phyloP scores from a whole-genome alignment of 2,797 vertebrate genomes.

The Cirrhinus molitorella region DNA sequence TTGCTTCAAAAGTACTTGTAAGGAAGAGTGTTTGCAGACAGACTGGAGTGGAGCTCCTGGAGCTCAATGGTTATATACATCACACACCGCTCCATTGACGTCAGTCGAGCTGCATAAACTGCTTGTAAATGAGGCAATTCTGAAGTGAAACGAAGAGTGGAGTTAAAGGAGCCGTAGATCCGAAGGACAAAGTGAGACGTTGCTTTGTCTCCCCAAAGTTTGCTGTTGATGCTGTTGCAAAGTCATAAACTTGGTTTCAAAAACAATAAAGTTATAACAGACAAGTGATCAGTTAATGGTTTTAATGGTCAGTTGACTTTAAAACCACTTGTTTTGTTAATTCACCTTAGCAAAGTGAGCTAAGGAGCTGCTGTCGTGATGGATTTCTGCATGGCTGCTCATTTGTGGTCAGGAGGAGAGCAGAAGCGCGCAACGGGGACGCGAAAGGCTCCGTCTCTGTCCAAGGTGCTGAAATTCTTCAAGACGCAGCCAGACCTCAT shows the following conservation, averaged over 20 bases:
- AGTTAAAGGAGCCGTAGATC: conserved; percentile 12
- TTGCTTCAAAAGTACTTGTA: conserved; percentile 63
- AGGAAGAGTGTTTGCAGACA: conserved; percentile 65
- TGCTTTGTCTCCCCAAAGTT: neutral
- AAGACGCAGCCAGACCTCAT: neutral
- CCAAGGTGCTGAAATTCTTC: conserved; percentile 66
- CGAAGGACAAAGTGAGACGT: neutral
- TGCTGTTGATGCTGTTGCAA: neutral
- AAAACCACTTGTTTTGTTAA: neutral
- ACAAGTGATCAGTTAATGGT: neutral
- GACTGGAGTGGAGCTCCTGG: conserved; percentile 59
- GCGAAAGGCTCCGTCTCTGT: conserved; percentile 57
- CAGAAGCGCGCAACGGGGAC: conserved; percentile 43
- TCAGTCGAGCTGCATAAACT: conserved; percentile 78
- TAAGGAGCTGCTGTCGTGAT: conserved; percentile 51
- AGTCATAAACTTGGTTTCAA: neutral
- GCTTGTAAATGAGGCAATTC: conserved; percentile 73
- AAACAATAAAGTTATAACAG: neutral
- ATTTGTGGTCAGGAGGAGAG: conserved; percentile 35
- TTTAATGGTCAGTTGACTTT: neutral
- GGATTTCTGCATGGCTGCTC: conserved; percentile 57
- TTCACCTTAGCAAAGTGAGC: neutral
- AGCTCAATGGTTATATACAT: conserved; percentile 80
- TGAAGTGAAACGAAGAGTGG: conserved; percentile 51
- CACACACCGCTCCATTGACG: conserved; percentile 82